Percentiles rank a stretch among this genome's conserved stretches.
These are phyloP conservation scores for Atrichornis clamosus DNA, from an alignment of 2,113 vertebrate species.

Conservation along the genomic window DNA sequence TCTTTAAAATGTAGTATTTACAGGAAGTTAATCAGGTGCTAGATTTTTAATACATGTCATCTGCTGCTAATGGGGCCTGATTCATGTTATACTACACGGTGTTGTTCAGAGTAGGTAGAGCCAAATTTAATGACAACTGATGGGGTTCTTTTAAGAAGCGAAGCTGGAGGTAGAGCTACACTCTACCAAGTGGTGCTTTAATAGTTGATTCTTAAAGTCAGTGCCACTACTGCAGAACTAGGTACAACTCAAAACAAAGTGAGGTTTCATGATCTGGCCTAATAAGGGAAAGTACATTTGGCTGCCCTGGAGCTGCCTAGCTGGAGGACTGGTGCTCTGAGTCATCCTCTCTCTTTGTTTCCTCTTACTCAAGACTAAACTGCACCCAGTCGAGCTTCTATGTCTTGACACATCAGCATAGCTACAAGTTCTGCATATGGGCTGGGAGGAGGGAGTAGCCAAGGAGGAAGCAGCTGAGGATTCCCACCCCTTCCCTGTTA, in stretches of 20 bases:
- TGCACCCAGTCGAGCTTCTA: neutral
- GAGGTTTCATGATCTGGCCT: conserved; percentile 31
- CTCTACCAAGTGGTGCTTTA: neutral
- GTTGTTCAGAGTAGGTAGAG: neutral
- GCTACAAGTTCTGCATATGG: neutral
- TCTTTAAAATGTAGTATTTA: neutral
- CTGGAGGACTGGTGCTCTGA: conserved; percentile 34
- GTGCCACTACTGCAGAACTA: neutral
- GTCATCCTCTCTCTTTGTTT: conserved; percentile 40
- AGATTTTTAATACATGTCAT: neutral
- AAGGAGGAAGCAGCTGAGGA: neutral
- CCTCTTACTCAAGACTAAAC: conserved; percentile 20
- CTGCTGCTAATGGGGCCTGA: neutral
- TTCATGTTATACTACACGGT: neutral
- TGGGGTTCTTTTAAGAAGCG: neutral
- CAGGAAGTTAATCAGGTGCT: neutral
- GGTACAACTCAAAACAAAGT: neutral
- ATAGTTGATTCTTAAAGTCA: neutral
- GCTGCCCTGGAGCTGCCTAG: conserved; percentile 21
- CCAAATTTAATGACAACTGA: neutral
- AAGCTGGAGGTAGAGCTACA: neutral
- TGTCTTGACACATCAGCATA: neutral
- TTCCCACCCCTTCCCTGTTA: neutral
- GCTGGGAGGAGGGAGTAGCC: neutral
- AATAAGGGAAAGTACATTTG: conserved; percentile 44